Base-by-base conservation (phyloP, 2,113 vertebrate species). In the Ursus arctos region DNA sequence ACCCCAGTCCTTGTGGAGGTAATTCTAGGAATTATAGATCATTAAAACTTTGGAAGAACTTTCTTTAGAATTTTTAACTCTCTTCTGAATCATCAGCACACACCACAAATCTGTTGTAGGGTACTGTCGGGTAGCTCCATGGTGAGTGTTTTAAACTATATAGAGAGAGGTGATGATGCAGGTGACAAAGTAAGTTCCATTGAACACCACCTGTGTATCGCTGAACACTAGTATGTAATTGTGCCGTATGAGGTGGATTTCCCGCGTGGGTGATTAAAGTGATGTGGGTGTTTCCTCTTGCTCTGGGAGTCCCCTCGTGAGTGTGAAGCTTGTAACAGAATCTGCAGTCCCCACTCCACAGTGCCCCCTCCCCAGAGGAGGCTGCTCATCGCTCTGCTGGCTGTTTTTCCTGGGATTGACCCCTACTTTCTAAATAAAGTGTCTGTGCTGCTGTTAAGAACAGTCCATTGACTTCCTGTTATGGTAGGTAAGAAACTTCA, bases 41-140 rank as follows among this genome's bases (percentile, higher is more conserved):
- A 77, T 83, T 72, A 31, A 72, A 79, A 95, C 22, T 83, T 82
- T 24, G 40, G 76, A 61, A 90, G 40, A 74, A 31, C 31, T 74
- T 71, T n/a, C 4, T 80, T 86, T 24, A 91, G 87, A 80, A 67
- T 55, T 87, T 96, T 86, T 51, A 91, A 71, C 31, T 61, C 40
- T 67, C 43, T 80, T 82, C 53, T 79, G n/a, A 86, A n/a, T 63
- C 21, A 40, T 55, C 40, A 49, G 81, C 51, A 40, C 72, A 26
- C 49, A 63, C 4, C 74, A 51, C 51, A 49, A 1, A 55, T 69
- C n/a, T 93, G 55, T 36, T 88, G 22, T 21, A 3, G 5, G 61
- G 3, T 47, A 11, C 67, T 91, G 49, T 77, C 47, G 26, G 24
- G 11, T 79, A 28, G 22, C 13, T 71, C 51, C 15, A 6, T 59